Evolutionary conservation across 2,888 invertebrate genomes (phyloP).

Genomic region (Spicauda simplicius): DNA sequence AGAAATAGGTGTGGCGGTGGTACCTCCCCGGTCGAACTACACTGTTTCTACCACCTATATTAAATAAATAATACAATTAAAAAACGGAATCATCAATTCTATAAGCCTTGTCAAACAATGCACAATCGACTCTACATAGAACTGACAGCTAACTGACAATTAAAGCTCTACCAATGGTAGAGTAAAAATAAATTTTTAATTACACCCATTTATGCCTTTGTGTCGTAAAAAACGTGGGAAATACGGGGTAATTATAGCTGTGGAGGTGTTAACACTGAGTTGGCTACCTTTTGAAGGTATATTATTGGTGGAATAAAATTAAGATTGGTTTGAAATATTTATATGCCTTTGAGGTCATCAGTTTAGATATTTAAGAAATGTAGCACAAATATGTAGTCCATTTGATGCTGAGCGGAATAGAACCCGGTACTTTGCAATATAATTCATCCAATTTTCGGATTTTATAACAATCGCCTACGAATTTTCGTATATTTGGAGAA

Average conservation of each 20-base stretch:
- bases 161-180: constrained; percentile 44
- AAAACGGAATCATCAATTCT: too few relatives aligned
- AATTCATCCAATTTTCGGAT: too few relatives aligned
- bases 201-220: constrained; percentile 39
- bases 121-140: not conserved
- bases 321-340: not conserved
- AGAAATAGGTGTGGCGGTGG: too few relatives aligned
- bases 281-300: not conserved
- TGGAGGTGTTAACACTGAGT: not conserved
- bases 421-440: too few relatives aligned
- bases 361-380: too few relatives aligned
- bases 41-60: too few relatives aligned
- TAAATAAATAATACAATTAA: too few relatives aligned
- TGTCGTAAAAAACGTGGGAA: constrained; percentile 45
- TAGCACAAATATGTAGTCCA: too few relatives aligned
- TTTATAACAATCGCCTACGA: too few relatives aligned
- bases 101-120: not conserved
- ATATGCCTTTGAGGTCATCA: not conserved
- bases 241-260: constrained; percentile 12
- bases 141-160: constrained; percentile 53
- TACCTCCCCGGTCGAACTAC: too few relatives aligned
- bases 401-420: too few relatives aligned
- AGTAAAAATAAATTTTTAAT: constrained; percentile 54
- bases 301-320: not conserved
- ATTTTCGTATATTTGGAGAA: too few relatives aligned